phyloP scores from a whole-genome alignment of 92 coral and sea anemone genomes.

The Parazoanthus darwini region DNA sequence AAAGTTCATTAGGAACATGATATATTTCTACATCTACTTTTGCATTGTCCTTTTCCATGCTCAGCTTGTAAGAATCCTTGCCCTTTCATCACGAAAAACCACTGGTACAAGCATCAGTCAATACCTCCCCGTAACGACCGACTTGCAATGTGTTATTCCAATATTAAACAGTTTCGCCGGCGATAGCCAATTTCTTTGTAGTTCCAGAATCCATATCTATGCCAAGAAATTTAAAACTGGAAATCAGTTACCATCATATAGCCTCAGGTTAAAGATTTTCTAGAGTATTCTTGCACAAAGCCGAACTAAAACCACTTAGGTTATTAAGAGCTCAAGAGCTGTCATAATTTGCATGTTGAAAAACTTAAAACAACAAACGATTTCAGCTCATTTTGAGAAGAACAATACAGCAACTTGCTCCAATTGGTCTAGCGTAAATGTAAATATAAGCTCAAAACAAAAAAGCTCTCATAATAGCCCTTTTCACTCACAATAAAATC shows the following conservation, averaged over 20 bases:
- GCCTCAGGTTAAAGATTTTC: background rate
- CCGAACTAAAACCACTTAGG: background rate
- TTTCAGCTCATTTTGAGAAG: conserved; percentile 11
- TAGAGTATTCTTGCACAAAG: background rate
- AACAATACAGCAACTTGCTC: conserved; percentile 4
- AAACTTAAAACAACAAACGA: conserved; percentile 1
- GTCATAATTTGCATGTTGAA: conserved; percentile 23
- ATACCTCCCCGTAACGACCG: background rate
- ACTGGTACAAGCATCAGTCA: background rate
- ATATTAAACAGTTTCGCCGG: background rate
- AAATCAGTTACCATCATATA: background rate
- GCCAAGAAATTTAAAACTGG: conserved; percentile 1
- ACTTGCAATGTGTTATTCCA: background rate
- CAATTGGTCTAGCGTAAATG: conserved; percentile 6
- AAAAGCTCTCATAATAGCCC: conserved; percentile 2
- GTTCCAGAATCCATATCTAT: background rate
- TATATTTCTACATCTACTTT: background rate
- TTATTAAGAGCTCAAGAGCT: conserved; percentile 9
- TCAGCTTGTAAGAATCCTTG: background rate
- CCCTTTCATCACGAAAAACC: conserved; percentile 22
- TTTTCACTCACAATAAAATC: conserved; percentile 19
- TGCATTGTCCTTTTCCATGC: conserved; percentile 34
- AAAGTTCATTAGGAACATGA: conserved; percentile 3
- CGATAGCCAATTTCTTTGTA: background rate
- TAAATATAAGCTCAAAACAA: conserved; percentile 2